Evolutionary conservation across 2,113 vertebrate species (phyloP).

Genomic region (Piprites chloris): DNA sequence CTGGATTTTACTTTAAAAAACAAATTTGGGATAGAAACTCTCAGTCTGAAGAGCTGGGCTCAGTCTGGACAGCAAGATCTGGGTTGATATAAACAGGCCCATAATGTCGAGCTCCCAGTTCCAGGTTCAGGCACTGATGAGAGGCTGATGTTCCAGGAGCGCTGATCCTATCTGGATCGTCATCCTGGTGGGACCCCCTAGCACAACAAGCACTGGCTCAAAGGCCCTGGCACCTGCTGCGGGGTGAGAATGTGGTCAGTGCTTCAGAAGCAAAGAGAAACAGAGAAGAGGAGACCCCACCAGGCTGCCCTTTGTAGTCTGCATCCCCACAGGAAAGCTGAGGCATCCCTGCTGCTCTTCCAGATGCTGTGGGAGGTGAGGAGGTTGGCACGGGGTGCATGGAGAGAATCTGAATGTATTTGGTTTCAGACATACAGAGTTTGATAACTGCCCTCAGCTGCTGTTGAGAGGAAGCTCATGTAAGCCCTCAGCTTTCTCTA

Average conservation of each 20-base stretch:
- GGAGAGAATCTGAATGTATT: background rate
- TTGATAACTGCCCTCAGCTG: background rate
- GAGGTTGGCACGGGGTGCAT: background rate
- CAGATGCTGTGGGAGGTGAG: background rate
- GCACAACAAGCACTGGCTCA: background rate
- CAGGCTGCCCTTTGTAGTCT: background rate
- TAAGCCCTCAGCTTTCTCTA: background rate
- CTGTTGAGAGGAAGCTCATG: background rate
- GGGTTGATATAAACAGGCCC: background rate
- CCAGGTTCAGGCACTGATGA: background rate
- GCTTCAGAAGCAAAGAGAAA: background rate
- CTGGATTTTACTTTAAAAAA: background rate
- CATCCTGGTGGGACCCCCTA: background rate
- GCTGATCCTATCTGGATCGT: background rate
- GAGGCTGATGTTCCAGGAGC: background rate
- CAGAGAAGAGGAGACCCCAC: background rate
- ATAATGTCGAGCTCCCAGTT: background rate
- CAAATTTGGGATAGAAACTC: background rate
- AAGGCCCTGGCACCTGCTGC: fast-evolving
- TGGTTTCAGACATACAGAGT: background rate
- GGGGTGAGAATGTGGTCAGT: background rate
- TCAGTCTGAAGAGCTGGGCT: background rate
- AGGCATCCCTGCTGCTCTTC: background rate
- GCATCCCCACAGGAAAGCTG: fast-evolving
- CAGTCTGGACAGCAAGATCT: background rate